A percentile compares a stretch with the other conserved stretches of the same genome.
These are phyloP conservation scores for Xiphophorus hellerii DNA, from an alignment of 2,113 vertebrate genomes.

Conservation along the genomic window DNA sequence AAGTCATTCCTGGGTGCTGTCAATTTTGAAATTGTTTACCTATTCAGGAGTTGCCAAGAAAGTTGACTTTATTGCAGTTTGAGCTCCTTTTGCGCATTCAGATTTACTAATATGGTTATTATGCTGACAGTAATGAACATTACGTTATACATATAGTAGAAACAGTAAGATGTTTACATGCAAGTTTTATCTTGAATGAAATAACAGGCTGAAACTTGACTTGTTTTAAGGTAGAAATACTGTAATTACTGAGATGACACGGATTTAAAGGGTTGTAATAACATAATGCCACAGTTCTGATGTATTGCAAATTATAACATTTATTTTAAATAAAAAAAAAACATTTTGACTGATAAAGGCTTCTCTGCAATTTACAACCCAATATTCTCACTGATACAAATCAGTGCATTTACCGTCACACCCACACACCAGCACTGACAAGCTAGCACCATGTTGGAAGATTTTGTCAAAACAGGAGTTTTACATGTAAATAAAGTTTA, in stretches of 20 bases:
- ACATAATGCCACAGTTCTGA: not conserved
- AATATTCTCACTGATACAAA: slow-evolving; percentile 20
- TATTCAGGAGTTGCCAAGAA: not conserved
- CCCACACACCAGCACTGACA: not conserved
- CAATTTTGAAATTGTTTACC: not conserved
- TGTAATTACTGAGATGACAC: not conserved
- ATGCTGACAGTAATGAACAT: not conserved
- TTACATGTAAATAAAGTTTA: too few relatives aligned
- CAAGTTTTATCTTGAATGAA: not conserved
- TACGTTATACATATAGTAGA: not conserved
- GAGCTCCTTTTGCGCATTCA: not conserved
- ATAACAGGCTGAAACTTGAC: slow-evolving; percentile 3
- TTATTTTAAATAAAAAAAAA: not conserved
- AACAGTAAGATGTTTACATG: not conserved
- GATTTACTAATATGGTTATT: not conserved
- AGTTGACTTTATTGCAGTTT: not conserved
- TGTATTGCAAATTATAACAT: slow-evolving; percentile 4
- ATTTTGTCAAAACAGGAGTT: not conserved
- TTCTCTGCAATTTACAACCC: slow-evolving; percentile 11
- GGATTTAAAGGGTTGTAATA: not conserved
- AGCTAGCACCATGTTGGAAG: not conserved
- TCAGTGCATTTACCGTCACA: slow-evolving; percentile 14
- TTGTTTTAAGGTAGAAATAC: slow-evolving; percentile 14
- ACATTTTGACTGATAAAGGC: not conserved
- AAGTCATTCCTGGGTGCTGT: not conserved